Base-by-base conservation (phyloP, 2,888 invertebrate species). In the Agrotis puta region DNA sequence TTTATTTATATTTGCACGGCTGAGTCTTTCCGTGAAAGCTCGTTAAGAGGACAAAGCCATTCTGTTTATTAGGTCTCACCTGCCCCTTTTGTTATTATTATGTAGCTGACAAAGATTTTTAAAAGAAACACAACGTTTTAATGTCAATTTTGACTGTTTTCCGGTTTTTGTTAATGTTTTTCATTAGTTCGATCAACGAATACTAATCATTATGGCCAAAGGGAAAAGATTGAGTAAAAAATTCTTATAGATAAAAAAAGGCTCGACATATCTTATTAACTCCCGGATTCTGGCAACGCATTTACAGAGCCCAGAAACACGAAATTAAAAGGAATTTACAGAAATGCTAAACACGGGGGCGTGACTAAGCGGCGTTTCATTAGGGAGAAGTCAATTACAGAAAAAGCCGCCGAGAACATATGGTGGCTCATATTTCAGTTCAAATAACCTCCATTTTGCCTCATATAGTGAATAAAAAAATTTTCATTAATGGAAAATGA, bases 21-120 rank as follows among this genome's bases (percentile, higher is more conserved):
- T 85, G 86, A 90, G 87, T 87, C 87, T 81, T 86, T 80, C 87
- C 87, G 89, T 88, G 85, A 87, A 88, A 92, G 88, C 89, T 92
- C 91, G 89, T 92, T 92, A 91, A 84, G 86, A 77, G 84, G 88
- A 90, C 90, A 92, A 91, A 91, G 88, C 89, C 88, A 83, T 88
- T 88, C 87, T 88, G 89, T 90, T 92, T 92, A 92, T 92, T 92
- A 90, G 87, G 88, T 88, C 88, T 85, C 89, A 91, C 91, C 92
- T 91, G 88, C 81, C 83, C 82, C 85, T 90, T 82, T 90, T 90
- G 89, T 91, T 90, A 85, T 90, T 90, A 88, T 89, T 89, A 88
- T 87, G 84, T 85, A 85, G 74, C 77, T 81, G 79, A 85, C 84
- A 84, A 87, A 88, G 87, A 88, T 88, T 89, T 87, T 82, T 71